Evolutionary conservation across 1,140 invertebrate genomes (phyloP).

Genomic region (Cydia amplana): DNA sequence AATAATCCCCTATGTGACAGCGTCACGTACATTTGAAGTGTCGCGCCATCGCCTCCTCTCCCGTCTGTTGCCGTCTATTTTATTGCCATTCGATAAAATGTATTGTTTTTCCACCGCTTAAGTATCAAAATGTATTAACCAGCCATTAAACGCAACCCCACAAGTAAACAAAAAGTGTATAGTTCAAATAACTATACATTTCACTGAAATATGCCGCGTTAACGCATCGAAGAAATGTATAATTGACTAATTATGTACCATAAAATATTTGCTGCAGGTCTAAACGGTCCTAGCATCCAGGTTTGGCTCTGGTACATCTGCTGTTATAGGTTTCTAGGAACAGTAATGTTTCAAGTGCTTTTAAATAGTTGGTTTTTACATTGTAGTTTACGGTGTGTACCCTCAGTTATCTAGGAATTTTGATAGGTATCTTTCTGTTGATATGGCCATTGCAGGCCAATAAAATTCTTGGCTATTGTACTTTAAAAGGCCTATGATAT

Average conservation of each 20-base stretch:
- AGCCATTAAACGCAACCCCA: not conserved
- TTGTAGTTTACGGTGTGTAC: not conserved
- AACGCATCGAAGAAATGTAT: not conserved
- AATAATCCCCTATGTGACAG: too few species aligned
- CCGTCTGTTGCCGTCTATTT: not conserved
- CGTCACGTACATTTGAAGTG: not conserved
- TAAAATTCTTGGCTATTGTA: not conserved
- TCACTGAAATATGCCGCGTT: not conserved
- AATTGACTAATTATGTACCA: slow-evolving; percentile 23
- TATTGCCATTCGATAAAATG: not conserved
- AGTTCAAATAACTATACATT: slow-evolving; percentile 18
- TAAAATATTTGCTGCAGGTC: not conserved
- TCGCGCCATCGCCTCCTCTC: not conserved
- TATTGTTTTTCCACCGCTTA: not conserved
- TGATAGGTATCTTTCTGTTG: not conserved
- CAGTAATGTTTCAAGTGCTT: not conserved
- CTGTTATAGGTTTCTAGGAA: not conserved
- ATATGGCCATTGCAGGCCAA: not conserved
- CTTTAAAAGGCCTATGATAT: not conserved
- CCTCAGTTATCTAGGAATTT: slow-evolving; percentile 5
- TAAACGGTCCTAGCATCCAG: not conserved
- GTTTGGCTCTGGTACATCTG: not conserved
- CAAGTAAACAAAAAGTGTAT: not conserved
- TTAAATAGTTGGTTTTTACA: not conserved
- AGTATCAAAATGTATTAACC: not conserved